Base-by-base conservation (phyloP, 2,797 vertebrate species). In the Myotis myotis region DNA sequence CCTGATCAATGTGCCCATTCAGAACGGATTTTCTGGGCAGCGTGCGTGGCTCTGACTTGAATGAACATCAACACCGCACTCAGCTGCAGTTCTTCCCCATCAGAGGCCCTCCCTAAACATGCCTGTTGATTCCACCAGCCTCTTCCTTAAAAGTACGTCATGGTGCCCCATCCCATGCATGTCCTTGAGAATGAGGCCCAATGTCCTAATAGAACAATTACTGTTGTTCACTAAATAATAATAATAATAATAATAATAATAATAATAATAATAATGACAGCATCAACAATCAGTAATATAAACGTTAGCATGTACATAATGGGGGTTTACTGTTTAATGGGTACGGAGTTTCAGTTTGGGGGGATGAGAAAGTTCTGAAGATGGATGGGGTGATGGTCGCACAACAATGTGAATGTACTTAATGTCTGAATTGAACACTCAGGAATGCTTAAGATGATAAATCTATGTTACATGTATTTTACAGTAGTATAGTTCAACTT, bases 1-100 rank as follows among this genome's bases (percentile, higher is more conserved):
- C 83, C 68, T 94, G 93, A 97, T 70, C 51, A 93, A 96, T 94
- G 85, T 53, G 78, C 84, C 94, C 96, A 82, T 92, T 93, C 90
- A 96, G 72, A 85, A 41, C 49, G 44, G 76, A 94, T 79, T 91
- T 96, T 83, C 78, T 80, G 78, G 70, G 68, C 38, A 86, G 91
- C 81, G 49, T 86, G 85, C 70, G 86, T 55, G 68, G 82, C 36
- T 88, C 81, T 83, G 92, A 74, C 85, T 75, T 62, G 16, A 86
- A 85, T 60, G 66, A 66, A 28, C 33, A 51, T 53, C 60, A 47
- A 53, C 36, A 74, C 4, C 44, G n/a, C 20, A 17, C 57, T 86
- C 57, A 44, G 57, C 33, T 20, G 8, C 66, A 49, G 60, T n/a
- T 76, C 87, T 60, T 87, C 49, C 36, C 38, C 30, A 28, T 55